These are phyloP conservation scores for Synanthedon andrenaeformis DNA, from an alignment of 2,888 invertebrate genomes.

Conservation along the genomic window DNA sequence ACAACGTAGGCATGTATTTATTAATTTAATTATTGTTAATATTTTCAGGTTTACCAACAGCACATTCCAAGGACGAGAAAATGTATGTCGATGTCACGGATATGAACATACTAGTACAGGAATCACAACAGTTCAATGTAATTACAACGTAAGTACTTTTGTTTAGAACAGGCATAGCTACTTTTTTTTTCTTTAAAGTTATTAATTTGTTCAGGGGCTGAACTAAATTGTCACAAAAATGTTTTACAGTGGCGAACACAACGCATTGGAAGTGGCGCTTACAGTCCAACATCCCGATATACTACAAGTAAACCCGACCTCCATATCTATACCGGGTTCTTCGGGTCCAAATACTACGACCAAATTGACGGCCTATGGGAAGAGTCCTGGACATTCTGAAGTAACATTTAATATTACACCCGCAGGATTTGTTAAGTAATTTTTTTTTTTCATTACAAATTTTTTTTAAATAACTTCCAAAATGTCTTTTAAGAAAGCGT, in stretches of 20 bases:
- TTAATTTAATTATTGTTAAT: too few relatives aligned
- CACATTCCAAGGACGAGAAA: conserved; percentile 46
- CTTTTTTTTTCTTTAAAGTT: too few relatives aligned
- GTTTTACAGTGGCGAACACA: conserved; percentile 48
- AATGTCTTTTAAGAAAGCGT: too few relatives aligned
- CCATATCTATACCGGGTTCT: conserved; percentile 46
- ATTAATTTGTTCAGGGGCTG: too few relatives aligned
- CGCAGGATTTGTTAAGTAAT: conserved; percentile 44
- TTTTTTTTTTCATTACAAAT: too few relatives aligned
- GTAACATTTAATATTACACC: conserved; percentile 73
- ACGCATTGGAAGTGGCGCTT: conserved; percentile 61
- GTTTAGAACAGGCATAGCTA: too few relatives aligned
- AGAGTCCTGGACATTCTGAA: conserved; percentile 76
- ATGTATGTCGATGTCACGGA: conserved; percentile 70
- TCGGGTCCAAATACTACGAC: conserved; percentile 33
- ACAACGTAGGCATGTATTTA: too few relatives aligned
- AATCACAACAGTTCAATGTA: conserved; percentile 65
- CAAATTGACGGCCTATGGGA: conserved; percentile 64
- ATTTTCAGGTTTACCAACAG: conserved; percentile 48
- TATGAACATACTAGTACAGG: conserved; percentile 68
- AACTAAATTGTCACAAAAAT: too few relatives aligned
- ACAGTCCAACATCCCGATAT: conserved; percentile 75
- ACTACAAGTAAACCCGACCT: conserved; percentile 64
- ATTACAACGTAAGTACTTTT: conserved; percentile 69
- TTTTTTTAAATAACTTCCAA: too few relatives aligned